phyloP scores from a whole-genome alignment of 2,888 invertebrate genomes.

The Eledona agricola region DNA sequence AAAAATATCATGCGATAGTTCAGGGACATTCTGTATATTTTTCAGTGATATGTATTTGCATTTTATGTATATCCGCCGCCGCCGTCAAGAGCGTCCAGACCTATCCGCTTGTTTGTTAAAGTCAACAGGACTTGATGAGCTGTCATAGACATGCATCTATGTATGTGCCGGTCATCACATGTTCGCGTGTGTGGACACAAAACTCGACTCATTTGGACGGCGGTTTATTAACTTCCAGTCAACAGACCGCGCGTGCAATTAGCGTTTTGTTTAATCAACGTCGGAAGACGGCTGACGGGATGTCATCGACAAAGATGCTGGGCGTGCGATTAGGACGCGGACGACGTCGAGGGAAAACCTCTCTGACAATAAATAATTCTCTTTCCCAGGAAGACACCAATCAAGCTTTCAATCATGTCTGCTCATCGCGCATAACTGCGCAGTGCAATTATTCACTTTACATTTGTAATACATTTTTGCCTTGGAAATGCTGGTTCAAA shows the following conservation, averaged over 20 bases:
- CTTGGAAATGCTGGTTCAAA: conserved; percentile 2
- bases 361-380: no score
- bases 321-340: no score
- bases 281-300: conserved; percentile 9
- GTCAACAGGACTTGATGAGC: conserved; percentile 34
- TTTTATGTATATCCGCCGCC: conserved; percentile 29
- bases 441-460: no score
- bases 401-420: no score
- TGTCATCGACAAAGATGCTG: conserved; percentile 13
- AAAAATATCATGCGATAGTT: no score
- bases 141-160: conserved; percentile 35
- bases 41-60: conserved; percentile 26
- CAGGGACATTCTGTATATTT: neutral
- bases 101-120: conserved; percentile 33
- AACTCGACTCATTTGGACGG: conserved; percentile 12
- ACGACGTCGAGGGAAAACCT: no score
- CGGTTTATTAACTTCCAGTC: conserved; percentile 13
- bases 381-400: no score
- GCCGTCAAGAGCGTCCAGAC: conserved; percentile 30
- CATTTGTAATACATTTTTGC: no score
- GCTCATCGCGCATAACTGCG: no score
- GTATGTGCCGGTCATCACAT: conserved; percentile 21
- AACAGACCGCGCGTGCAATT: conserved; percentile 13
- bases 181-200: conserved; percentile 12
- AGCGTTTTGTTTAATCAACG: conserved; percentile 17